Evolutionary conservation across 2,888 invertebrate genomes (phyloP).

Genomic region (Parelbella ahira): DNA sequence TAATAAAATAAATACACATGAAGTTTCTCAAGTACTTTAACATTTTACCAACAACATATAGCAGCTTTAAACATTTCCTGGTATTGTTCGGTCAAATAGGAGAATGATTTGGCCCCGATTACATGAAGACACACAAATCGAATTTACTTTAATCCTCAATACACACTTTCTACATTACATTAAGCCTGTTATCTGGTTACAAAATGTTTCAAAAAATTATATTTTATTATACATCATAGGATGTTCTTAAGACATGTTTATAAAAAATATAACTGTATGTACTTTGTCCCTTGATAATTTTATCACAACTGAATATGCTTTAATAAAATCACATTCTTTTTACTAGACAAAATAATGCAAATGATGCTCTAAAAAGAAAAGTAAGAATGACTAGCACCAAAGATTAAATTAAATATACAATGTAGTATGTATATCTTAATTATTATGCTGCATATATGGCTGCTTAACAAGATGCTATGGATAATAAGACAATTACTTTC

Average conservation of each 20-base stretch:
- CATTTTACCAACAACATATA: too few relatives aligned
- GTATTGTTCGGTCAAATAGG: slow-evolving; percentile 5
- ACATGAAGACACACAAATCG: too few relatives aligned
- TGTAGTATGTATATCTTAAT: not conserved
- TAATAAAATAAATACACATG: not conserved
- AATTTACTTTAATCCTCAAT: not conserved
- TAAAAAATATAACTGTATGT: slow-evolving; percentile 21
- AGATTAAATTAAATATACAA: slow-evolving; percentile 29
- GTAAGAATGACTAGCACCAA: slow-evolving; percentile 44
- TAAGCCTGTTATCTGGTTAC: not conserved
- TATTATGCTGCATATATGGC: too few relatives aligned
- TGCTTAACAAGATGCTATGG: too few relatives aligned
- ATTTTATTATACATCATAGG: slow-evolving; percentile 1
- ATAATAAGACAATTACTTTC: too few relatives aligned
- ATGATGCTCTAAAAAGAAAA: slow-evolving; percentile 21
- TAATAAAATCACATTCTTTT: slow-evolving; percentile 8
- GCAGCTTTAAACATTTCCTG: too few relatives aligned
- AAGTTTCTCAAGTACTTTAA: too few relatives aligned
- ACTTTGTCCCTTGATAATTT: slow-evolving; percentile 3
- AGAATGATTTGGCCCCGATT: slow-evolving; percentile 17
- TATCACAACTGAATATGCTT: slow-evolving; percentile 9
- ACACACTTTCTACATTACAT: slow-evolving; percentile 6
- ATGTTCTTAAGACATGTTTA: too few relatives aligned
- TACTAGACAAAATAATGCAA: slow-evolving; percentile 5
- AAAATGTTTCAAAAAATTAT: not conserved